phyloP scores from a whole-genome alignment of 2,888 invertebrate genomes.

The Diloba caeruleocephala region DNA sequence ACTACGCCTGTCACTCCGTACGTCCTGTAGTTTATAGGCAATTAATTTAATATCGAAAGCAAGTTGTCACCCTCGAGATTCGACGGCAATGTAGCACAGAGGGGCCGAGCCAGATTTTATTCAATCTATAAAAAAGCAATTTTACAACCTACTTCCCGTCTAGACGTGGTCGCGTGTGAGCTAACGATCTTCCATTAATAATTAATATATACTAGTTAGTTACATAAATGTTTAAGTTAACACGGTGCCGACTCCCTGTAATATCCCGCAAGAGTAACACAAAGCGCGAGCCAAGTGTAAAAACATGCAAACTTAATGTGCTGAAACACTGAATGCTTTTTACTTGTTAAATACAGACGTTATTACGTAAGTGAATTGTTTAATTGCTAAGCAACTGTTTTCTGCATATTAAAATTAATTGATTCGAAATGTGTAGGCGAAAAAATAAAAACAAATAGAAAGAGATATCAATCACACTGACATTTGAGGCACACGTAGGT shows the following conservation, averaged over 20 bases:
- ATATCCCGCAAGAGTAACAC: conserved; percentile 48
- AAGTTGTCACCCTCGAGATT: conserved; percentile 52
- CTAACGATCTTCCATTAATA: conserved; percentile 73
- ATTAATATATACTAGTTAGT: conserved; percentile 62
- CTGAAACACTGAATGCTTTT: conserved; percentile 43
- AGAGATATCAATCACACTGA: too few species aligned
- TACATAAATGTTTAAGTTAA: conserved; percentile 63
- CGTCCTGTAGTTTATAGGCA: conserved; percentile 28
- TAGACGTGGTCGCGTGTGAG: conserved; percentile 76
- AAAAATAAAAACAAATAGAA: too few species aligned
- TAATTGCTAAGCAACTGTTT: conserved; percentile 15
- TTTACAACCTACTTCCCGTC: conserved; percentile 74
- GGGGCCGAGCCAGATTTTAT: conserved; percentile 63
- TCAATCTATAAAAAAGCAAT: conserved; percentile 68
- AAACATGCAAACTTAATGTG: conserved; percentile 64
- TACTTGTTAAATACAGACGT: conserved; percentile 29
- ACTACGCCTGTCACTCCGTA: conserved; percentile 10
- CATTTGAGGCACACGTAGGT: too few species aligned
- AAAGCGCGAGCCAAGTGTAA: conserved; percentile 32
- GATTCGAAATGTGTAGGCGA: too few species aligned
- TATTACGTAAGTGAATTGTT: conserved; percentile 21
- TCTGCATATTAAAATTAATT: too few species aligned
- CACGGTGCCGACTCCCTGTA: conserved; percentile 39
- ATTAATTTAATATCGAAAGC: conserved; percentile 55
- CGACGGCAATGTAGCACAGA: conserved; percentile 44